Evolutionary conservation across 2,797 vertebrate genomes (phyloP).

Genomic region (Ctenopoma kingsleyae): DNA sequence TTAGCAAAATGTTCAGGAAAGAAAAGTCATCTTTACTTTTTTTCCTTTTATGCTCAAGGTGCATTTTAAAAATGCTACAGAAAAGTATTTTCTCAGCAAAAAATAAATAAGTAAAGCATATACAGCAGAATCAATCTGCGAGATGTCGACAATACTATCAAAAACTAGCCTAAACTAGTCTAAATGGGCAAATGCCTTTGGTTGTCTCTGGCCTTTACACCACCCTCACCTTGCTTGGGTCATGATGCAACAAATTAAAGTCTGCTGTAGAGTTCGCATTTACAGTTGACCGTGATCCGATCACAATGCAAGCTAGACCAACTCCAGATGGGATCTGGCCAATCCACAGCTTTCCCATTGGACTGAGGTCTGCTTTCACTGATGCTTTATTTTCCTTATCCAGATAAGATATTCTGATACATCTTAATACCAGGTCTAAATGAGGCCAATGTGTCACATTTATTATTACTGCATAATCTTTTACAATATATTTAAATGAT

Average conservation of each 20-base stretch:
- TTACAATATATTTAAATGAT: slow-evolving; percentile 7
- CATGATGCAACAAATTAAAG: too few relatives aligned
- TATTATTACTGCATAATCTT: slow-evolving; percentile 15
- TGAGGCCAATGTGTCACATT: slow-evolving; percentile 19
- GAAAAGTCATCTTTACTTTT: too few relatives aligned
- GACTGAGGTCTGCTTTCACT: too few relatives aligned
- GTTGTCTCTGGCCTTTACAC: too few relatives aligned
- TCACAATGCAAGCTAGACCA: neutral
- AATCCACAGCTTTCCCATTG: neutral
- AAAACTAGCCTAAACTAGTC: too few relatives aligned
- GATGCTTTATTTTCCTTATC: neutral
- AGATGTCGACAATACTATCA: too few relatives aligned
- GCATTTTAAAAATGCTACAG: neutral
- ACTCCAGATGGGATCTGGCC: neutral
- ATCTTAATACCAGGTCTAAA: neutral
- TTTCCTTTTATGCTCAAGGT: neutral
- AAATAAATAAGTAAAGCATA: neutral
- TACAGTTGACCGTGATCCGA: too few relatives aligned
- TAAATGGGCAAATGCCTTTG: too few relatives aligned
- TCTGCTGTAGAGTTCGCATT: too few relatives aligned
- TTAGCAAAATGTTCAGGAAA: too few relatives aligned
- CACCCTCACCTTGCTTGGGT: too few relatives aligned
- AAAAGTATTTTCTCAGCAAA: neutral
- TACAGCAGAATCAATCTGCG: neutral
- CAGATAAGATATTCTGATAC: neutral